These are phyloP conservation scores for Tenodera sinensis DNA, from an alignment of 2,888 invertebrate species.

Conservation along the genomic window DNA sequence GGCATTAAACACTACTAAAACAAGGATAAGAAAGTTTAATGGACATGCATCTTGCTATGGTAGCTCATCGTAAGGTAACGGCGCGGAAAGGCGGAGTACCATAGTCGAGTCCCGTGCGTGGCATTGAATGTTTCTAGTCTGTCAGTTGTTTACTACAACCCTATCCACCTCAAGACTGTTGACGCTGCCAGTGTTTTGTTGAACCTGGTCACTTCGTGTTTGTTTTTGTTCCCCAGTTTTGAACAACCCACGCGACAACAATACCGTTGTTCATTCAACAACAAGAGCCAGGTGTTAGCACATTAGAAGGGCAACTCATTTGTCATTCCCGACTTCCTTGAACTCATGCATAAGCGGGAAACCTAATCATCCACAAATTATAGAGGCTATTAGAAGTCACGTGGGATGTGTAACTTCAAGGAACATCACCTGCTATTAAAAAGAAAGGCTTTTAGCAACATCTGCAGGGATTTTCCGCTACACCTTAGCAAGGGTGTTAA, in stretches of 20 bases:
- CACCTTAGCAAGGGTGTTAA: background rate
- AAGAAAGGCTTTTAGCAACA: background rate
- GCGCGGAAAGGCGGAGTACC: too few species aligned
- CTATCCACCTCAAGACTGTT: background rate
- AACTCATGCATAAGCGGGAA: constrained; percentile 6
- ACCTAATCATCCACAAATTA: background rate
- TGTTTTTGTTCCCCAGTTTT: background rate
- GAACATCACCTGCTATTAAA: background rate
- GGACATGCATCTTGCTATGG: too few species aligned
- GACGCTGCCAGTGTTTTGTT: background rate
- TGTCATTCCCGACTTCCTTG: constrained; percentile 4
- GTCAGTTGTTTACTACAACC: too few species aligned
- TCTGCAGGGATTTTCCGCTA: background rate
- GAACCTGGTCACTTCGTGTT: background rate
- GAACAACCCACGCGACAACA: background rate
- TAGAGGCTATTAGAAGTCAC: background rate
- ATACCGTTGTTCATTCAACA: background rate
- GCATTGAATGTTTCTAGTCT: too few species aligned
- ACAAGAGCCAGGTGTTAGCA: constrained; percentile 4
- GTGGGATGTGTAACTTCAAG: background rate
- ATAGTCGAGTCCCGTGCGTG: too few species aligned
- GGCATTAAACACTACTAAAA: too few species aligned
- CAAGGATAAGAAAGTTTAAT: too few species aligned
- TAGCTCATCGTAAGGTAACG: too few species aligned
- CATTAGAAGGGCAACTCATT: background rate